A percentile compares a stretch with the other conserved stretches of the same genome.
phyloP scores from a whole-genome alignment of 2,113 vertebrate species.

The Festucalex cinctus region DNA sequence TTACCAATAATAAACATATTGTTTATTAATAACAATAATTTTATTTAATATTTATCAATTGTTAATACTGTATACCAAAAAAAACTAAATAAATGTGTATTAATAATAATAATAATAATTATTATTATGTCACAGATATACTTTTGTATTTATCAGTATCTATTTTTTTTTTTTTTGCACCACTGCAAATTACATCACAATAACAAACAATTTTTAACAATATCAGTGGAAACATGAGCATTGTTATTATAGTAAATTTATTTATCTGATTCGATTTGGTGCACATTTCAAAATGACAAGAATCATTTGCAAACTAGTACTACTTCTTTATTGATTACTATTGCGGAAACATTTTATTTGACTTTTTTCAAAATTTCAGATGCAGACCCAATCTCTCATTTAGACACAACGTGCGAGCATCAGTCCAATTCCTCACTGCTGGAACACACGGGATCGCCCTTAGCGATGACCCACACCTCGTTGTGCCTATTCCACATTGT shows the following conservation, averaged over 20 bases:
- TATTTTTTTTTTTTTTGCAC: not conserved
- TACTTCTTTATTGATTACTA: conserved; percentile 37
- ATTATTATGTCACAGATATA: not conserved
- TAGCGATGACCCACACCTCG: conserved; percentile 67
- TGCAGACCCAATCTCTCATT: not conserved
- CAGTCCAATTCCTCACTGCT: conserved; percentile 17
- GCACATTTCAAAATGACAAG: not conserved
- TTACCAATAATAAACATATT: not conserved
- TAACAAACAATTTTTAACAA: not conserved
- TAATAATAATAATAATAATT: not conserved
- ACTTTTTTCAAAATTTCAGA: not conserved
- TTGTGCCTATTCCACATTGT: conserved; percentile 61
- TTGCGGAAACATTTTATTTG: not conserved
- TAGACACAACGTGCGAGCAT: not conserved
- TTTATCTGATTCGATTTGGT: not conserved
- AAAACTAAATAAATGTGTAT: too few species aligned
- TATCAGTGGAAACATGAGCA: not conserved
- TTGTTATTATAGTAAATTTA: not conserved
- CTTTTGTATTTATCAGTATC: not conserved
- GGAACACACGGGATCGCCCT: conserved; percentile 26
- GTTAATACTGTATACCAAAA: not conserved
- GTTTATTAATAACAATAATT: not conserved
- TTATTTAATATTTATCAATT: too few species aligned
- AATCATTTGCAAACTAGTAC: conserved; percentile 11
- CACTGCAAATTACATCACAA: not conserved